Base-by-base conservation (phyloP, 2,797 vertebrate species). In the Darevskia nairensis region DNA sequence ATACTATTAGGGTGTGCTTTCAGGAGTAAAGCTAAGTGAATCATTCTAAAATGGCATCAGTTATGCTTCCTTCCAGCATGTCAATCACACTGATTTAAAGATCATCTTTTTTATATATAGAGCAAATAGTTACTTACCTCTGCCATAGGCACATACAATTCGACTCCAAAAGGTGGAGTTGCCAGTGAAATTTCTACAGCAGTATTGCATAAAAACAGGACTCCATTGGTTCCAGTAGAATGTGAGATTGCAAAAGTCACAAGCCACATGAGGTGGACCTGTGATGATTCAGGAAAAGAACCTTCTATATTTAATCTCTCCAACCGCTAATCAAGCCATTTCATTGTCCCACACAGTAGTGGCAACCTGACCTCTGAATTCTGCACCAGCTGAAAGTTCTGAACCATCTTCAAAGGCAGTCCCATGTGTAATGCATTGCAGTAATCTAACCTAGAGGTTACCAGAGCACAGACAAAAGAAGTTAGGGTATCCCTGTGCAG, bases 81-180 rank as follows among this genome's bases (percentile, higher is more conserved):
- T 5, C 82, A 89, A 87, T 85, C 88, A 64, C 19, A 86, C 32
- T 35, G 74, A 90, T 88, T 87, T 91, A 92, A 92, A 92, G 88
- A 55, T 79, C 35, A 32, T 87, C 90, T 74, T 39, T 29, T n/a
- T 74, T 71, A 68, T 75, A 4, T 13, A 55, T 55, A 81, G 27
- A 89, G 39, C 44, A 75, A 29, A 46, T 50, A 80, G 7, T 39
- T 74, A 76, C 86, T 85, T 82, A 2, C 68, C 74, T 86, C 87
- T 92, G 83, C 88, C 82, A 82, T 8, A 39, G 41, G 88, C 84
- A 89, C 92, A 91, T 95, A 92, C 91, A 89, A 89, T 81, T 76
- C 29, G 80, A 83, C 17, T 81, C n/a, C 44, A 46, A n/a, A 55
- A 88, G 17, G 69, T 80, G 80, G 46, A 59, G 46, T 32, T 92